Evolutionary conservation across 2,888 invertebrate species (phyloP).

Genomic region (Pachycephus smyrnensis): DNA sequence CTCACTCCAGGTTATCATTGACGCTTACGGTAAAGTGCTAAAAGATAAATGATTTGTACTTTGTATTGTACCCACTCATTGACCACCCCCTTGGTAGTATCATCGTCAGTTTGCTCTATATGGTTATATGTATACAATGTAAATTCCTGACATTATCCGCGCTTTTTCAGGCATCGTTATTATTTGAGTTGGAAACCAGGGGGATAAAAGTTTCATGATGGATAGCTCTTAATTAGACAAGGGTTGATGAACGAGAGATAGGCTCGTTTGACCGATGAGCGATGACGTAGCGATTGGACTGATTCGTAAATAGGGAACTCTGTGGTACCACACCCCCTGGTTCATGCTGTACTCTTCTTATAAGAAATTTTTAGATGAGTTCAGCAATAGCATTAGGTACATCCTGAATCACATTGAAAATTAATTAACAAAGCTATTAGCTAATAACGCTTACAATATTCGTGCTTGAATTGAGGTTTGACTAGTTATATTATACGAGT

Average conservation of each 20-base stretch:
- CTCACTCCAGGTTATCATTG: not conserved
- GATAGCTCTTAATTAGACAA: conserved; percentile 1
- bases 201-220: conserved; percentile 2
- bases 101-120: not conserved
- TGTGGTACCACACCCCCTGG: not conserved
- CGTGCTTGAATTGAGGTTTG: not conserved
- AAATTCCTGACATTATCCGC: not conserved
- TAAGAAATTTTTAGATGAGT: not conserved
- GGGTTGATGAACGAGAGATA: not conserved
- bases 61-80: not conserved
- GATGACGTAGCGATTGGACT: not conserved
- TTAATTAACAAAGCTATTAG: not conserved
- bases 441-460: not conserved
- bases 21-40: not conserved
- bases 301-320: not conserved
- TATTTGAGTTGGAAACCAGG: not conserved
- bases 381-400: not conserved
- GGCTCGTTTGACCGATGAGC: conserved; percentile 5
- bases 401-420: not conserved
- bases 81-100: not conserved
- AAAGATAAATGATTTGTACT: not conserved
- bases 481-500: too few relatives aligned
- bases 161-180: not conserved
- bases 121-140: not conserved
- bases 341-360: not conserved